Evolutionary conservation across 35 echinoderm and acorn worm genomes (phyloP).

Genomic region (Ophiothrix spiculata): DNA sequence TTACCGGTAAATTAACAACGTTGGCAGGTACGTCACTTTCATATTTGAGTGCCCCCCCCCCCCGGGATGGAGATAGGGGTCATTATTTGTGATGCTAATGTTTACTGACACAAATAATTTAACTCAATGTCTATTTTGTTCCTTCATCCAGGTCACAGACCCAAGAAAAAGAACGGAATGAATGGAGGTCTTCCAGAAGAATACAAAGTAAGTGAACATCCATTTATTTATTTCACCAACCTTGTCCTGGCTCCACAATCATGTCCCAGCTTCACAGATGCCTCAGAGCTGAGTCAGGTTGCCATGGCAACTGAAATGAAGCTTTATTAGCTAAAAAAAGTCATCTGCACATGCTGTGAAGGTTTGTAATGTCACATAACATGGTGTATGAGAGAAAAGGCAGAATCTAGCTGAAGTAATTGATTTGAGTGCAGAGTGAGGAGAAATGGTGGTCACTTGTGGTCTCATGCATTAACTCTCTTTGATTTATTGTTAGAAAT

Average conservation of each 20-base stretch:
- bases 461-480: too few relatives aligned
- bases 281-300: not conserved
- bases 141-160: constrained; percentile 14
- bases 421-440: not conserved
- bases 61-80: too few relatives aligned
- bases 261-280: not conserved
- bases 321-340: not conserved
- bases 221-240: not conserved
- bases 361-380: not conserved
- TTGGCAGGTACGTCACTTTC: too few relatives aligned
- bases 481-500: not conserved
- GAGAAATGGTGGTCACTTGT: too few relatives aligned
- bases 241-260: not conserved
- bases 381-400: not conserved
- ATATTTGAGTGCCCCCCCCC: too few relatives aligned
- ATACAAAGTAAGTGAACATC: not conserved
- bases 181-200: not conserved
- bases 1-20: too few relatives aligned
- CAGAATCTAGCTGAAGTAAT: not conserved
- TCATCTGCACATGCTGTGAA: not conserved
- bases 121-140: not conserved
- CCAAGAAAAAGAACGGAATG: constrained; percentile 23
- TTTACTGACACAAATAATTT: not conserved
- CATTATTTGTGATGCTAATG: not conserved
- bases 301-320: not conserved